Base-by-base conservation (phyloP, 53 echinoderm and acorn worm genomes). In the Antedon mediterranea region DNA sequence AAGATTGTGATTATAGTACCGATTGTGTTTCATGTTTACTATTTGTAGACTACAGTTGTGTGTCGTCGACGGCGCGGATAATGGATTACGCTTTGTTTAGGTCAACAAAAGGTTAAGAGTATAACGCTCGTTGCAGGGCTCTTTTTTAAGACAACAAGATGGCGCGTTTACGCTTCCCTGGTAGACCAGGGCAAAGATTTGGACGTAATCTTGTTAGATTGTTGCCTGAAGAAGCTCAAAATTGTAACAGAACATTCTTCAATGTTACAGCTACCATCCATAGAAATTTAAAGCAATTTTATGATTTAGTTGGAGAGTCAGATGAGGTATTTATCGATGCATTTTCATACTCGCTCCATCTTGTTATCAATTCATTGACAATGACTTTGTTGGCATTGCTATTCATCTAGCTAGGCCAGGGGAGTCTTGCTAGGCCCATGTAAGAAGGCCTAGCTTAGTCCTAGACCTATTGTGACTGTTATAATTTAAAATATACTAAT, bases 301-400 rank as follows among this genome's bases (percentile, higher is more conserved):
- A 90, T 43, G 94, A 94, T 74, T 81, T 89, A 5, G 91, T 94
- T 78, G 94, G 94, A 28, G 94, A 94, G 29, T 94, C 94, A 7
- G 94, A 94, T 82, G 94, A 94, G 94, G 94, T 94, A 85, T 72
- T 71, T n/a, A n/a, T n/a, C n/a, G n/a, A n/a, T n/a, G n/a, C n/a
- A n/a, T n/a, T n/a, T n/a, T n/a, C n/a, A n/a, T n/a, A n/a, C n/a
- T n/a, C n/a, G n/a, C n/a, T n/a, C n/a, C n/a, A n/a, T n/a, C n/a
- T n/a, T n/a, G n/a, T n/a, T n/a, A n/a, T n/a, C n/a, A n/a, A n/a
- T n/a, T n/a, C n/a, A n/a, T n/a, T n/a, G n/a, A n/a, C n/a, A n/a
- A n/a, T n/a, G n/a, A n/a, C n/a, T n/a, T n/a, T n/a, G n/a, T n/a
- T n/a, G n/a, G n/a, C n/a, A n/a, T n/a, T n/a, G n/a, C n/a, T n/a